A percentile compares a stretch with the other conserved stretches of the same genome.
phyloP scores from a whole-genome alignment of 2,888 invertebrate species.

The Peribatodes rhomboidaria region DNA sequence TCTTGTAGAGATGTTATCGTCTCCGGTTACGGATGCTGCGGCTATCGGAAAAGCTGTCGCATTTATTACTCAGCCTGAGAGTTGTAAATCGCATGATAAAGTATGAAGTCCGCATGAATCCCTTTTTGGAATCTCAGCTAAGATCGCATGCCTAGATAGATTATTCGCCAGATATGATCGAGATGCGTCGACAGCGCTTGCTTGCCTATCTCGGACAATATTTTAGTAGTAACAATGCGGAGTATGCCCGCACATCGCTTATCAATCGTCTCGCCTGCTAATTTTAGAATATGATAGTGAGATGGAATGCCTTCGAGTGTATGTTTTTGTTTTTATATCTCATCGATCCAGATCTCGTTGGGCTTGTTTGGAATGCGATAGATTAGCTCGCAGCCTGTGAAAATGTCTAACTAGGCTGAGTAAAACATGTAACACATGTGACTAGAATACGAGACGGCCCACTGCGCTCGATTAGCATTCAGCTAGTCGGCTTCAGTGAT shows the following conservation, averaged over 20 bases:
- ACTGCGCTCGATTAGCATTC: slow-evolving; percentile 48
- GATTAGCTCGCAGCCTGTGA: slow-evolving; percentile 42
- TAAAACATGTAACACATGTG: slow-evolving; percentile 34
- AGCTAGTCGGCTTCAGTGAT: slow-evolving; percentile 14
- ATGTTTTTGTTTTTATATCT: slow-evolving; percentile 48
- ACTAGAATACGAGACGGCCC: slow-evolving; percentile 43
- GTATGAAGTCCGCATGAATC: slow-evolving; percentile 34
- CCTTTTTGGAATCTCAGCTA: slow-evolving; percentile 47
- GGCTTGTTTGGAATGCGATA: slow-evolving; percentile 44
- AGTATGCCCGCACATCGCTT: slow-evolving; percentile 61
- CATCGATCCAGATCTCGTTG: slow-evolving; percentile 39
- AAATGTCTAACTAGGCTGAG: slow-evolving; percentile 40
- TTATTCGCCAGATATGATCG: slow-evolving; percentile 59
- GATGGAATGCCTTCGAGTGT: slow-evolving; percentile 53
- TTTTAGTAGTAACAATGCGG: slow-evolving; percentile 65
- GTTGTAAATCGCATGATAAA: slow-evolving; percentile 43
- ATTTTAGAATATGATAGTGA: slow-evolving; percentile 64
- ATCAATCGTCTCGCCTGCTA: slow-evolving; percentile 66
- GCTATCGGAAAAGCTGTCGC: slow-evolving; percentile 42
- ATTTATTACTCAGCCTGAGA: slow-evolving; percentile 42
- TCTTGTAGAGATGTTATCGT: slow-evolving; percentile 48
- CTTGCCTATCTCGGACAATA: slow-evolving; percentile 61
- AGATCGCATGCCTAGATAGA: slow-evolving; percentile 61
- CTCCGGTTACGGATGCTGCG: slow-evolving; percentile 46
- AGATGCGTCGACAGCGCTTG: slow-evolving; percentile 50